phyloP scores from a whole-genome alignment of 2,888 invertebrate species.

The Agrochola lychnidis region DNA sequence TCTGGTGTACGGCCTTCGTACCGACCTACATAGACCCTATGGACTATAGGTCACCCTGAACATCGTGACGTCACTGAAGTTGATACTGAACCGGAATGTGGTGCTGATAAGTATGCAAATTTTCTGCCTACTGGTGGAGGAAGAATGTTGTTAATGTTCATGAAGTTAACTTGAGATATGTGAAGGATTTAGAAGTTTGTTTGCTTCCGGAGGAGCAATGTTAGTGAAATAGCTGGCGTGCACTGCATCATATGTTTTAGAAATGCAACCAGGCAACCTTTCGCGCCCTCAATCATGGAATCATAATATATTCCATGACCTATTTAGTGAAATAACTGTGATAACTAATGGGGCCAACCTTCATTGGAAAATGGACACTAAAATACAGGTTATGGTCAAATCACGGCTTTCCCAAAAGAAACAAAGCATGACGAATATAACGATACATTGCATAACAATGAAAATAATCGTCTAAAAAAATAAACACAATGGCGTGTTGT shows the following conservation, averaged over 20 bases:
- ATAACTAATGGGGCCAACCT: constrained; percentile 4
- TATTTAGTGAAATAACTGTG: background rate
- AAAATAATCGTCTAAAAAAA: constrained; percentile 9
- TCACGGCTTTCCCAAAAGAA: constrained; percentile 7
- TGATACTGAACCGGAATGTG: constrained; percentile 58
- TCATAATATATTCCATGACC: background rate
- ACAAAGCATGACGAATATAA: constrained; percentile 45
- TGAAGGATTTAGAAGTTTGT: background rate
- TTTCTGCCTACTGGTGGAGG: constrained; percentile 48
- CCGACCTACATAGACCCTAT: constrained; percentile 74
- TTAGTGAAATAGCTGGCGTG: background rate
- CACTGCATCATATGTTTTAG: background rate
- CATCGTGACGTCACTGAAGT: constrained; percentile 53
- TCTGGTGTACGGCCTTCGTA: constrained; percentile 80
- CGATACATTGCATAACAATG: constrained; percentile 16
- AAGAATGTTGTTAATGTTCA: constrained; percentile 15
- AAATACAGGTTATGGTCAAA: constrained; percentile 29
- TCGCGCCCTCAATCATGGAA: background rate
- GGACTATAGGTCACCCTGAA: constrained; percentile 71
- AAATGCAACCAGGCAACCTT: background rate
- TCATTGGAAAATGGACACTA: background rate
- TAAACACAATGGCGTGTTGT: constrained; percentile 12
- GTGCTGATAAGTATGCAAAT: constrained; percentile 64
- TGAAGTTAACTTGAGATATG: constrained; percentile 8
- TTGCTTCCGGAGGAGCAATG: background rate